Evolutionary conservation across 2,888 invertebrate genomes (phyloP).

Genomic region (Piscicola geometra): DNA sequence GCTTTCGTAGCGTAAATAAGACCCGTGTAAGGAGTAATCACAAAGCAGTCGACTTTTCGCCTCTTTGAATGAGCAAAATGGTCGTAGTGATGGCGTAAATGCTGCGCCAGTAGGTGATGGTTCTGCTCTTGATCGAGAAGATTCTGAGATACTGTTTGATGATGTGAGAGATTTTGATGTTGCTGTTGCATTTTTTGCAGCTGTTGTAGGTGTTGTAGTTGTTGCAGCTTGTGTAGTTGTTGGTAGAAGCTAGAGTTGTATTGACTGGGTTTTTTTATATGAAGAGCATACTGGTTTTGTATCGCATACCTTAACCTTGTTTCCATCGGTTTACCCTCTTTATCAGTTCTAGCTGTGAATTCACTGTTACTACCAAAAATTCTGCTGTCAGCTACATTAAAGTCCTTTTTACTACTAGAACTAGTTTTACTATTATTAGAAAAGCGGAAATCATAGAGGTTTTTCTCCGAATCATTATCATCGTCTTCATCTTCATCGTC

Average conservation of each 20-base stretch:
- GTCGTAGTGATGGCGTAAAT: neutral
- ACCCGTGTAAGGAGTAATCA: slow-evolving; percentile 45
- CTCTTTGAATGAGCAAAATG: neutral
- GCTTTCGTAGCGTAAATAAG: slow-evolving; percentile 44
- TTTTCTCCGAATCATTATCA: neutral
- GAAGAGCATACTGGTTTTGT: neutral
- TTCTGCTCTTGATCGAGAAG: slow-evolving; percentile 1
- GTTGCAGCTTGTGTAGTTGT: slow-evolving; percentile 5
- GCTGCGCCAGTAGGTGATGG: neutral
- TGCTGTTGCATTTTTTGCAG: neutral
- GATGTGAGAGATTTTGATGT: neutral
- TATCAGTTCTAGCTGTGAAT: neutral
- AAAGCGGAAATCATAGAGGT: neutral
- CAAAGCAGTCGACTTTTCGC: slow-evolving; percentile 20
- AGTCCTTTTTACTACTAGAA: neutral
- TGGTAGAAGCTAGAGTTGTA: slow-evolving; percentile 3
- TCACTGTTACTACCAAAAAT: neutral
- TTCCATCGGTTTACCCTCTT: neutral
- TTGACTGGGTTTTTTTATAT: neutral
- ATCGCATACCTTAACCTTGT: neutral
- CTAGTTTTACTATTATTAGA: neutral
- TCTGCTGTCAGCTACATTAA: neutral
- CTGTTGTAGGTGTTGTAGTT: neutral
- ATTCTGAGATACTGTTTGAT: slow-evolving; percentile 4
- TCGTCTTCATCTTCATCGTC: slow-evolving; percentile 16